Evolutionary conservation across 2,113 vertebrate species (phyloP), one percentile per base, ranked within the genome.

Genomic region (Odontesthes bonariensis): DNA sequence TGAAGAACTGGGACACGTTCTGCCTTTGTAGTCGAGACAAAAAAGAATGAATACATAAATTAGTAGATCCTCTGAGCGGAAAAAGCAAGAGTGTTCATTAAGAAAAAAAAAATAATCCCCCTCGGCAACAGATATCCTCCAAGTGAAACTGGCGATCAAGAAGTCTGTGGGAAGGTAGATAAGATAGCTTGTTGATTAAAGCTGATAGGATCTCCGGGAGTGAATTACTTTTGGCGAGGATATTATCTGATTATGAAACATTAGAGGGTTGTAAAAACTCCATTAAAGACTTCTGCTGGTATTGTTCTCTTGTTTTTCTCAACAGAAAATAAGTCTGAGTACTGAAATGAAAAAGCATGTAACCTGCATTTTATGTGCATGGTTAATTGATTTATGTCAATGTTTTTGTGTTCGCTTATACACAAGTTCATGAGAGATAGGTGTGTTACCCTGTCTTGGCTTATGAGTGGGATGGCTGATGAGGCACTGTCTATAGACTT

Each of bases 1-100:
- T 78, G 58, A 88, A 89, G 84, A 92, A 90, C 80, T 90, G 77
- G 89, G 83, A 86, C 87, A 84, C 51, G 1, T 33, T 56, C 67
- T 63, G 79, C 70, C 89, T 94, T 93, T 93, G 92, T 92, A 92
- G 92, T 86, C 22, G 31, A 91, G 87, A 92, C 87, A 82, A 93
- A 93, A 93, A 94, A 73, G 87, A 92, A 94, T 90, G 73, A 86
- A 92, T 92, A 74, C 89, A 94, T 93, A 93, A 92, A 93, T 93
- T 86, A 93, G 78, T 57, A 17, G 79, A 79, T 85, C 62, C 79
- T 89, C 83, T 67, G 86, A 79, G 67, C 54, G 27, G 84, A 83
- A 86, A 82, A 83, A 62, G 68, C 68, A 87, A 55, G 52, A 74
- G 77, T 79, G 77, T 81, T 83, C 23, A 81, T 63, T 57, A 22